Conservation (phyloP, 2,113 vertebrate genomes). For the Cisticola juncidis region DNA sequence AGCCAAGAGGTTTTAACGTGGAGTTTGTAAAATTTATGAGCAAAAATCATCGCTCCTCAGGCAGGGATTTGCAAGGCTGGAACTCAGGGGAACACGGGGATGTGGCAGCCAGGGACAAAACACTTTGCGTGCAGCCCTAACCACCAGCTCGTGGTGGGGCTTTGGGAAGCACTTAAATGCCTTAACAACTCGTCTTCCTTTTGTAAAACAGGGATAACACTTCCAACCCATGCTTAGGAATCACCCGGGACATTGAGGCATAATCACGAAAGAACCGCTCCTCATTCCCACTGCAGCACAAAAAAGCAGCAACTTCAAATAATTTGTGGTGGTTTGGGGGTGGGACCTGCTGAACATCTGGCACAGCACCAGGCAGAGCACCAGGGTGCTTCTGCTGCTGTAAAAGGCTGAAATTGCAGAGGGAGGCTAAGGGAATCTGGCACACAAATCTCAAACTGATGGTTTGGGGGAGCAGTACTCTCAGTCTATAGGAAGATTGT, state of each 20-base stretch:
- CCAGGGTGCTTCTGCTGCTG: too few relatives aligned
- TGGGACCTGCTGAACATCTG: neutral
- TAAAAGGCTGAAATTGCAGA: too few relatives aligned
- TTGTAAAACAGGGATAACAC: neutral
- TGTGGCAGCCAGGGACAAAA: neutral
- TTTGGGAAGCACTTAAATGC: neutral
- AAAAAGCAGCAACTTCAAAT: neutral
- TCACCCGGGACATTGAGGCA: neutral
- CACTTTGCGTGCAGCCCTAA: rapidly evolving
- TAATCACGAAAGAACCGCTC: neutral
- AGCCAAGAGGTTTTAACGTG: neutral
- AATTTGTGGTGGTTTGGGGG: rapidly evolving
- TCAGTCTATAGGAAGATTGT: too few relatives aligned
- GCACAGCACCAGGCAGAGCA: neutral
- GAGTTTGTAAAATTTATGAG: neutral
- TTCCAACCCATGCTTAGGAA: neutral
- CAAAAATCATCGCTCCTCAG: neutral
- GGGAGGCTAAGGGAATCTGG: too few relatives aligned
- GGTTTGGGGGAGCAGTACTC: too few relatives aligned
- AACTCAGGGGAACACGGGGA: rapidly evolving
- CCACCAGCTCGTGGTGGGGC: rapidly evolving
- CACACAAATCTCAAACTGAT: too few relatives aligned
- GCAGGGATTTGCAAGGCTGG: neutral
- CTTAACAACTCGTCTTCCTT: neutral
- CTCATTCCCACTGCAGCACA: rapidly evolving